phyloP scores from a whole-genome alignment of 2,113 vertebrate genomes.

The Gasterosteus aculeatus region DNA sequence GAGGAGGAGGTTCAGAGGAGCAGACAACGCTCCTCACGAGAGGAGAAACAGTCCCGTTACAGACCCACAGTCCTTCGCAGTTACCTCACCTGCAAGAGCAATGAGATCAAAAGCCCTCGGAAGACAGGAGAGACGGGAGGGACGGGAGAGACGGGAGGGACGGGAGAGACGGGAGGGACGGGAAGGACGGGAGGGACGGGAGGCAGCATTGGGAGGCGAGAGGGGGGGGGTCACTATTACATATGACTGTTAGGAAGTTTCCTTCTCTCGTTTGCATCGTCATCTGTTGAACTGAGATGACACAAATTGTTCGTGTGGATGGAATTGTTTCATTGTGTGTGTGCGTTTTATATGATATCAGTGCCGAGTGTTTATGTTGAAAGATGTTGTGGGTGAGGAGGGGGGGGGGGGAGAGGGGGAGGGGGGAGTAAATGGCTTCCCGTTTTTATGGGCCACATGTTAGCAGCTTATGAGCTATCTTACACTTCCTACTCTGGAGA shows the following conservation, averaged over 20 bases:
- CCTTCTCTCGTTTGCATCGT: slow-evolving; percentile 14
- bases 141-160: too few relatives aligned
- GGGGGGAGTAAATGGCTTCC: slow-evolving; percentile 7
- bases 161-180: too few relatives aligned
- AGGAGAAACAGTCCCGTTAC: too few relatives aligned
- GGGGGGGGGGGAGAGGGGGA: background rate
- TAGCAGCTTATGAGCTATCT: slow-evolving; percentile 21
- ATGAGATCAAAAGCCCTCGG: too few relatives aligned
- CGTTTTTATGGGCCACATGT: slow-evolving; percentile 44
- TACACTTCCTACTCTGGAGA: slow-evolving; percentile 27
- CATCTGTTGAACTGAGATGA: slow-evolving; percentile 25
- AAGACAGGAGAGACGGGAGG: too few relatives aligned
- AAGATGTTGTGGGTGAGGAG: background rate
- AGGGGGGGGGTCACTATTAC: too few relatives aligned
- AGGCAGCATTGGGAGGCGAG: too few relatives aligned
- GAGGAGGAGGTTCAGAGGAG: too few relatives aligned
- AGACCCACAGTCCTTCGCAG: too few relatives aligned
- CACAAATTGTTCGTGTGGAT: slow-evolving; percentile 1
- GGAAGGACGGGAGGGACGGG: too few relatives aligned
- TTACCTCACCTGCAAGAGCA: too few relatives aligned
- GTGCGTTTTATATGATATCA: slow-evolving; percentile 27
- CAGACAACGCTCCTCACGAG: too few relatives aligned
- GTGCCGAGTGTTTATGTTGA: slow-evolving; percentile 8
- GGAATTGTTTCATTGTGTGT: background rate
- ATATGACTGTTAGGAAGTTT: slow-evolving; percentile 2